Conservation (phyloP, 1,140 invertebrate species). For the Dendrolimus kikuchii region DNA sequence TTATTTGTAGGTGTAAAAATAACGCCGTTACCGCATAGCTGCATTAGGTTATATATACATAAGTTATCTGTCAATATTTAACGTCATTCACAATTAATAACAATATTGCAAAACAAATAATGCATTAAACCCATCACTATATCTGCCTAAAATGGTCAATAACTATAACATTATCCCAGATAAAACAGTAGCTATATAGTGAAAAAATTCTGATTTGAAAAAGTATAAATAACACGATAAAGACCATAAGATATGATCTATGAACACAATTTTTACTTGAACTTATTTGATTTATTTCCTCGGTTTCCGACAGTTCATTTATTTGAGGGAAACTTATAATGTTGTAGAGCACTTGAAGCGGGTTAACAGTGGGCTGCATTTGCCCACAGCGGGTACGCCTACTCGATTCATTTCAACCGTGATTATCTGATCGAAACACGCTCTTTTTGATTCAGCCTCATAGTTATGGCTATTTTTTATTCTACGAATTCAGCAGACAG, state of each 20-base stretch:
- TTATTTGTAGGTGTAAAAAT: too few relatives aligned
- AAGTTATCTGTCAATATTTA: too few relatives aligned
- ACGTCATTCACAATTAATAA: too few relatives aligned
- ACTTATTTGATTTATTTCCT: slow-evolving; percentile 38
- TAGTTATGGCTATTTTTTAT: slow-evolving; percentile 15
- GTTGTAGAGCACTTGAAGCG: slow-evolving; percentile 34
- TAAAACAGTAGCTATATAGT: too few relatives aligned
- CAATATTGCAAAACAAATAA: too few relatives aligned
- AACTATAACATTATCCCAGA: too few relatives aligned
- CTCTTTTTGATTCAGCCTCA: slow-evolving; percentile 35
- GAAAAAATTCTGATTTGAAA: too few relatives aligned
- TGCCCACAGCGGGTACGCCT: slow-evolving; percentile 15
- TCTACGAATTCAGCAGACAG: slow-evolving; percentile 27
- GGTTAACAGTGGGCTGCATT: slow-evolving; percentile 25
- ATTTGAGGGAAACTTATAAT: slow-evolving; percentile 40
- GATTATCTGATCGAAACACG: slow-evolving; percentile 34
- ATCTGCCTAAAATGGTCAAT: too few relatives aligned
- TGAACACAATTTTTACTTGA: slow-evolving; percentile 13
- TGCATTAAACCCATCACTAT: too few relatives aligned
- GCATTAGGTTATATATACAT: too few relatives aligned
- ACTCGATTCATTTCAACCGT: slow-evolving; percentile 21
- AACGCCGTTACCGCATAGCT: too few relatives aligned
- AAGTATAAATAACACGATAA: too few relatives aligned
- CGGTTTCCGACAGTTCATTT: slow-evolving; percentile 40
- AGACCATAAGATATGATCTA: background rate